Evolutionary conservation across 2,797 vertebrate genomes (phyloP).

Genomic region (Todus mexicanus): DNA sequence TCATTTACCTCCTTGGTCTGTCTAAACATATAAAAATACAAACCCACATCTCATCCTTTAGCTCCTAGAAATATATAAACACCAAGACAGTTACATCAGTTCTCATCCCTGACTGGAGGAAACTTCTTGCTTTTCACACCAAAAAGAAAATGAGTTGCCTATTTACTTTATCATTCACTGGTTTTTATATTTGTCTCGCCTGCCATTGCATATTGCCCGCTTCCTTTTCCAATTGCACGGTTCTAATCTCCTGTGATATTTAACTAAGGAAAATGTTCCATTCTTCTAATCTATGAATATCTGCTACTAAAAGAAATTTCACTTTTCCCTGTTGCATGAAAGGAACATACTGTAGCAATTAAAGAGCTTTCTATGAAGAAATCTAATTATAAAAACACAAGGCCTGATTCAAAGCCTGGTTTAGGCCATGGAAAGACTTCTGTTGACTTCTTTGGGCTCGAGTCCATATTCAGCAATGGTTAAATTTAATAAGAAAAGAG

Average conservation of each 20-base stretch:
- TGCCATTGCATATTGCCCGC: background rate
- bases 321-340: background rate
- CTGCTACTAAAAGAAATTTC: slow-evolving; percentile 4
- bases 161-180: background rate
- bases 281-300: background rate
- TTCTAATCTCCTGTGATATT: background rate
- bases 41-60: background rate
- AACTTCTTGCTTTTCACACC: background rate
- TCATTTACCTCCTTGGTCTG: background rate
- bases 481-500: background rate
- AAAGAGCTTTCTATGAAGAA: slow-evolving; percentile 28
- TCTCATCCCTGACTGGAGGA: background rate
- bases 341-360: slow-evolving; percentile 30
- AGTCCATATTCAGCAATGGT: background rate
- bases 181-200: background rate
- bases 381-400: slow-evolving; percentile 56
- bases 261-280: background rate
- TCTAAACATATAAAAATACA: background rate
- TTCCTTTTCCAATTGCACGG: background rate
- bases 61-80: background rate
- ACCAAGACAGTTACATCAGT: background rate
- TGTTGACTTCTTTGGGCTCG: background rate
- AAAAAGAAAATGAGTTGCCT: background rate
- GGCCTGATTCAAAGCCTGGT: slow-evolving; percentile 36
- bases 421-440: slow-evolving; percentile 5